Evolutionary conservation across 2,113 vertebrate genomes (phyloP).

Genomic region (Phalacrocorax aristotelis): DNA sequence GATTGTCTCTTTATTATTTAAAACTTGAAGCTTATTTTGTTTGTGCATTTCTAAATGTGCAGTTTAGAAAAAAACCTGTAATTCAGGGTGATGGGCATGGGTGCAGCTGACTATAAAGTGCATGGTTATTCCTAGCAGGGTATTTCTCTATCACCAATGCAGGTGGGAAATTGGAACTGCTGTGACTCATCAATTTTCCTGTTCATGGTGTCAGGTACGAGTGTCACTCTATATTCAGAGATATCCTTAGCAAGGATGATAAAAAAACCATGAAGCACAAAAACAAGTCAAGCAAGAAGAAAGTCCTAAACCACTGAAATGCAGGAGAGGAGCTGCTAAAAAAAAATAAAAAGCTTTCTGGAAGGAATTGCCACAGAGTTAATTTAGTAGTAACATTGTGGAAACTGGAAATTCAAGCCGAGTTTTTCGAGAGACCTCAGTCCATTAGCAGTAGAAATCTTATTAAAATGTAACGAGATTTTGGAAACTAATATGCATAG

Average conservation of each 20-base stretch:
- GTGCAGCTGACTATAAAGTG: neutral
- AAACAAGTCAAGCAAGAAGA: conserved; percentile 10
- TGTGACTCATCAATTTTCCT: conserved; percentile 52
- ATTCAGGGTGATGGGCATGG: neutral
- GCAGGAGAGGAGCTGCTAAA: neutral
- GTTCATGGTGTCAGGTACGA: conserved; percentile 16
- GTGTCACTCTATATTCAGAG: neutral
- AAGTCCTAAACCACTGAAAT: neutral
- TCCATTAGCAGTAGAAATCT: neutral
- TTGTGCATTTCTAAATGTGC: neutral
- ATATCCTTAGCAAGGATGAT: neutral
- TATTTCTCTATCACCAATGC: neutral
- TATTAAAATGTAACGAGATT: conserved; percentile 9
- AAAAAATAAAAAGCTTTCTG: neutral
- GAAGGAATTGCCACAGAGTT: neutral
- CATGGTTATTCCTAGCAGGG: neutral
- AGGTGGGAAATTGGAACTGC: neutral
- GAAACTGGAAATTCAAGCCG: neutral
- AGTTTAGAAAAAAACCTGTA: neutral
- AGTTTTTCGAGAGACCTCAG: neutral
- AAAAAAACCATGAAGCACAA: neutral
- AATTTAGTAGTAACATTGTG: neutral
- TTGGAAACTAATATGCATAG: neutral
- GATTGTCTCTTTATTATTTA: neutral
- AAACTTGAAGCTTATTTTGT: neutral